These are phyloP conservation scores for Agrochola lota DNA, from an alignment of 2,888 invertebrate species.

Conservation along the genomic window DNA sequence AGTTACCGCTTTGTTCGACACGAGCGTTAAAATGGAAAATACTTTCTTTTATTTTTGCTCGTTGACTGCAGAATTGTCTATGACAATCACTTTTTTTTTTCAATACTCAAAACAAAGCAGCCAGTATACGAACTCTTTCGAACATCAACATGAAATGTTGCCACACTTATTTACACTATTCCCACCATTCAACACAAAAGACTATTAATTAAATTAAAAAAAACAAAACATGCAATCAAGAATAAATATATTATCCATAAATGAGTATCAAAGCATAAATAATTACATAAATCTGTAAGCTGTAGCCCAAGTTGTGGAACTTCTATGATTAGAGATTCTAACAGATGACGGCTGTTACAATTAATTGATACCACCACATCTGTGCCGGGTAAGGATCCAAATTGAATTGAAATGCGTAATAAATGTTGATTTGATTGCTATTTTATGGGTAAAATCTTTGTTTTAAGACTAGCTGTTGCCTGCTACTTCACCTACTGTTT, in stretches of 20 bases:
- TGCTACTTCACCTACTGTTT: neutral
- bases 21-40: constrained; percentile 31
- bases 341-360: constrained; percentile 58
- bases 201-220: constrained; percentile 5
- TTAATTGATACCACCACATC: constrained; percentile 65
- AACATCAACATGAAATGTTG: constrained; percentile 18
- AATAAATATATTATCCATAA: constrained; percentile 41
- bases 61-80: constrained; percentile 1
- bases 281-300: constrained; percentile 56
- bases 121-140: constrained; percentile 1
- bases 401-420: constrained; percentile 52
- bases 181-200: constrained; percentile 11
- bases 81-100: constrained; percentile 4
- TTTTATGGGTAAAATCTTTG: constrained; percentile 42
- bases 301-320: constrained; percentile 57
- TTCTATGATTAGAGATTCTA: constrained; percentile 61
- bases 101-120: neutral
- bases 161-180: constrained; percentile 16
- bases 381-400: constrained; percentile 53
- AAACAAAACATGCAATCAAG: constrained; percentile 29
- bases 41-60: constrained; percentile 20
- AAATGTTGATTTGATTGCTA: constrained; percentile 46
- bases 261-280: constrained; percentile 45
- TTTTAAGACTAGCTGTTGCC: neutral
- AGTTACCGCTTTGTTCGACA: constrained; percentile 51